Evolutionary conservation across 2,797 vertebrate genomes (phyloP).

Genomic region (Otolemur crassicaudatus): DNA sequence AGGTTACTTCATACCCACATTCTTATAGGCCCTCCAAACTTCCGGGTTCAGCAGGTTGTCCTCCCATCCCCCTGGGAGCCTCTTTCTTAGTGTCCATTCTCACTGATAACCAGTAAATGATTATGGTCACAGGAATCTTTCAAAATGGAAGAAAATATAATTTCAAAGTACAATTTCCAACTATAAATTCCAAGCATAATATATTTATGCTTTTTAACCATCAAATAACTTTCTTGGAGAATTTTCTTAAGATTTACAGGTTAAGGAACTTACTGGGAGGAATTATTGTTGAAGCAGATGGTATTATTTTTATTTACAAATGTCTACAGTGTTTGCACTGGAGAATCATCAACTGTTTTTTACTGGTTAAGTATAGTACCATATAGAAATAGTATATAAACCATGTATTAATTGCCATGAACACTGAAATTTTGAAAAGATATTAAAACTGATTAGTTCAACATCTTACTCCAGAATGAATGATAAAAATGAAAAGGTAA

Average conservation of each 20-base stretch:
- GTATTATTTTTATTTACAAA: neutral
- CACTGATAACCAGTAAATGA: neutral
- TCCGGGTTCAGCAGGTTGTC: too few species aligned
- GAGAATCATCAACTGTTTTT: neutral
- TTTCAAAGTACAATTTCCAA: conserved; percentile 30
- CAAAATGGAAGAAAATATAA: neutral
- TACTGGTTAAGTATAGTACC: neutral
- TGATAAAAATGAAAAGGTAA: neutral
- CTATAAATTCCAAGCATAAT: neutral
- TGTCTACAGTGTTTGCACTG: neutral
- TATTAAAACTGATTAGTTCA: neutral
- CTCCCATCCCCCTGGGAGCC: too few species aligned
- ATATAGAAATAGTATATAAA: neutral
- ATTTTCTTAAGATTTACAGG: neutral
- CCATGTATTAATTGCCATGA: neutral
- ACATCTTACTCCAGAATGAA: neutral
- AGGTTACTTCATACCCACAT: too few species aligned
- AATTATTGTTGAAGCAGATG: neutral
- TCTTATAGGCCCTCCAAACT: too few species aligned
- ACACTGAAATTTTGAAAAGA: neutral
- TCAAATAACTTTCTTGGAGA: neutral
- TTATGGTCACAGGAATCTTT: neutral
- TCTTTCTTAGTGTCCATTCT: neutral
- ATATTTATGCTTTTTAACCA: neutral
- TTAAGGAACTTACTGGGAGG: neutral